Conservation (phyloP, 2,797 vertebrate genomes). For the Borostomias antarcticus region DNA sequence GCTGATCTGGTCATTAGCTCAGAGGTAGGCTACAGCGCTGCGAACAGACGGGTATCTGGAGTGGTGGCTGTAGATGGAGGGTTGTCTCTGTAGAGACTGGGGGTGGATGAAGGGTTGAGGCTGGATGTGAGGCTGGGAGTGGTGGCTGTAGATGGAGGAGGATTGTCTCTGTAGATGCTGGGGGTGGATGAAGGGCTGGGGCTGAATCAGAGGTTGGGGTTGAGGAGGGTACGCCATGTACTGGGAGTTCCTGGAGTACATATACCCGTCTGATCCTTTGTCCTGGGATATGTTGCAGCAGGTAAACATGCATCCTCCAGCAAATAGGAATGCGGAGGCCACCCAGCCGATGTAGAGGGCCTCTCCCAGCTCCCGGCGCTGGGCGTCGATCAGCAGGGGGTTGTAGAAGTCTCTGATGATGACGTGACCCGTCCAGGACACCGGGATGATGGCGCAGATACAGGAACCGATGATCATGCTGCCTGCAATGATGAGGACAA, state of each 20-base stretch:
- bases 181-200: constrained; percentile 42
- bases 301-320: constrained; percentile 79
- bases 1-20: constrained; percentile 39
- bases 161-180: constrained; percentile 43
- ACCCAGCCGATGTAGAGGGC: constrained; percentile 94
- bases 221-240: constrained; percentile 65
- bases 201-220: constrained; percentile 30
- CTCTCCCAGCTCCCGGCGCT: constrained; percentile 89
- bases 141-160: constrained; percentile 54
- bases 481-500: constrained; percentile 82
- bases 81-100: no score
- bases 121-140: constrained; percentile 26
- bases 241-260: constrained; percentile 63
- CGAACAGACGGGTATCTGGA: constrained; percentile 69
- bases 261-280: constrained; percentile 52
- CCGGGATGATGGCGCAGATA: constrained; percentile 82
- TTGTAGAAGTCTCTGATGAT: constrained; percentile 90
- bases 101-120: no score
- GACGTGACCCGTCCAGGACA: constrained; percentile 86
- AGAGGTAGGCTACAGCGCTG: constrained; percentile 76
- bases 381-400: constrained; percentile 75
- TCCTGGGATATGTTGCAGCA: constrained; percentile 71
- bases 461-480: constrained; percentile 78
- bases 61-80: constrained; percentile 61
- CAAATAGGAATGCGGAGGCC: constrained; percentile 74